Conservation (phyloP, 2,888 invertebrate genomes). For the Agrotis puta region DNA sequence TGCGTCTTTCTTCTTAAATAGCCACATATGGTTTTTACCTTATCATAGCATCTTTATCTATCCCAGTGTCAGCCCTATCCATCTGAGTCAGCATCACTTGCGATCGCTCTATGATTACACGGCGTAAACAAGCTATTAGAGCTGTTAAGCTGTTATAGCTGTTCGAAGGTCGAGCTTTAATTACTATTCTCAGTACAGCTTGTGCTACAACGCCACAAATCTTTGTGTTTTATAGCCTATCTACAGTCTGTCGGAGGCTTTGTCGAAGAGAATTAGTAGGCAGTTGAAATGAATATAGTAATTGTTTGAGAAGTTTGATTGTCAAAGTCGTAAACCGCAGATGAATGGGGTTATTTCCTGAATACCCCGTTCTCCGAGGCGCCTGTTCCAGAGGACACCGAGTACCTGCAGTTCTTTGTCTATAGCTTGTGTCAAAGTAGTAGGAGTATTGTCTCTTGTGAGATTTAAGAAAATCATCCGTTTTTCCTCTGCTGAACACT, state of each 20-base stretch:
- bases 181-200: slow-evolving; percentile 21
- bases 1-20: too few species aligned
- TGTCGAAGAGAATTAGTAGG: not conserved
- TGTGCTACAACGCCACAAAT: slow-evolving; percentile 12
- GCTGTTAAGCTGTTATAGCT: slow-evolving; percentile 48
- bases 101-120: slow-evolving; percentile 53
- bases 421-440: too few species aligned
- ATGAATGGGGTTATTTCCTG: too few species aligned
- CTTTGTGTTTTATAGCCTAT: slow-evolving; percentile 21
- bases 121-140: slow-evolving; percentile 66
- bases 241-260: not conserved
- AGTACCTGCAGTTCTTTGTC: too few species aligned
- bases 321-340: not conserved
- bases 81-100: slow-evolving; percentile 30
- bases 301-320: not conserved
- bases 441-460: too few species aligned
- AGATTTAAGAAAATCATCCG: too few species aligned
- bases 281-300: slow-evolving; percentile 4
- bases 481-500: too few species aligned
- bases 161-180: slow-evolving; percentile 44
- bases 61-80: slow-evolving; percentile 40
- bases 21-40: not conserved
- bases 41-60: not conserved
- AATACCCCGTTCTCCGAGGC: too few species aligned
- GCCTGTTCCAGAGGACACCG: too few species aligned